phyloP scores from a whole-genome alignment of 1,140 invertebrate species.

The Rhagoletis zephyria region DNA sequence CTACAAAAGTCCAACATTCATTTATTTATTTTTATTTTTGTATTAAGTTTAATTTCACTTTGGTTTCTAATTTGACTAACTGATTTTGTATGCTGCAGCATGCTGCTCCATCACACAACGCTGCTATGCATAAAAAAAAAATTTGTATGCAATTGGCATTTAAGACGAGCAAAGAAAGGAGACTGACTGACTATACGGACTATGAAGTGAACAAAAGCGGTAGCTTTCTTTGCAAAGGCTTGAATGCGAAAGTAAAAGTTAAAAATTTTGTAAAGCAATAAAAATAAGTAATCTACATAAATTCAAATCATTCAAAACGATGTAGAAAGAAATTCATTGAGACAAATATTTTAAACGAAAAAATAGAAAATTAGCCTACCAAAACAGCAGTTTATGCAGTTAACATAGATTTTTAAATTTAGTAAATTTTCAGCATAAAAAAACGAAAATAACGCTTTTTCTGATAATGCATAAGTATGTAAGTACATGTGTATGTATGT shows the following conservation, averaged over 20 bases:
- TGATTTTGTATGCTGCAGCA: conserved; percentile 27
- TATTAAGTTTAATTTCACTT: background rate
- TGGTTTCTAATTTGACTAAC: conserved; percentile 7
- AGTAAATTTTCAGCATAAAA: no score
- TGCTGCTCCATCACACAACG: background rate
- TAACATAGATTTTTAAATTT: no score
- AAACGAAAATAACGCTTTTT: background rate
- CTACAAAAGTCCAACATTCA: background rate
- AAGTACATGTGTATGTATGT: no score
- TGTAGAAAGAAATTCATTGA: background rate
- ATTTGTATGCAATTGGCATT: background rate
- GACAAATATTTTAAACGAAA: background rate
- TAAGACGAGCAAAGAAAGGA: background rate
- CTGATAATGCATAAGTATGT: background rate
- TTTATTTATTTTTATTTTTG: background rate
- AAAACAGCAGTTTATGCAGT: no score
- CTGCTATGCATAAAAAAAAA: conserved; percentile 10
- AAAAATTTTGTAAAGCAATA: background rate
- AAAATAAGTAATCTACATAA: conserved; percentile 11
- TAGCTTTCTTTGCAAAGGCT: conserved; percentile 6
- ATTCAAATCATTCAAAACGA: background rate
- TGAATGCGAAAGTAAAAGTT: conserved; percentile 24
- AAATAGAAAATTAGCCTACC: no score
- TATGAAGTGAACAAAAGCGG: background rate
- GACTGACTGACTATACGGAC: background rate